Conservation (phyloP, 1,140 invertebrate species). For the Bombus huntii region DNA sequence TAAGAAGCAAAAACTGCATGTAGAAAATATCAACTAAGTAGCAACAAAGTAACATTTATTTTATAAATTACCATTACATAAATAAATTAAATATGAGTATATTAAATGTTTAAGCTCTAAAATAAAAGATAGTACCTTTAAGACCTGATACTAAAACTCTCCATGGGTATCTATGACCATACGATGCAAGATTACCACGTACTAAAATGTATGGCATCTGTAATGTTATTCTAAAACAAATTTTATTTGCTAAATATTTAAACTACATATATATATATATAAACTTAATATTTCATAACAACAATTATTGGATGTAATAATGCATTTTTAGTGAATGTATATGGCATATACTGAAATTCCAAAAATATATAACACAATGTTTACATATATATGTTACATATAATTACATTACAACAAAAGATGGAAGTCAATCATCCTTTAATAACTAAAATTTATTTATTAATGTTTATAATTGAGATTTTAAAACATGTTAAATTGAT, state of each 20-base stretch:
- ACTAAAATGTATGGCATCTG: slow-evolving; percentile 94
- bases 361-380: neutral
- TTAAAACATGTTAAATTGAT: no score
- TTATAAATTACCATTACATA: neutral
- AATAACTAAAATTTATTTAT: no score
- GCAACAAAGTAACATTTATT: neutral
- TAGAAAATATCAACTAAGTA: neutral
- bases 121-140: slow-evolving; percentile 85
- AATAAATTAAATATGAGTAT: slow-evolving; percentile 6
- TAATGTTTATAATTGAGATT: neutral
- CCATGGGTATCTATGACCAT: slow-evolving; percentile 92
- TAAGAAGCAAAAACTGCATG: neutral
- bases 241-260: slow-evolving; percentile 43
- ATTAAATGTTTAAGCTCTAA: neutral
- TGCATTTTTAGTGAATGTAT: neutral
- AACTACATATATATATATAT: neutral
- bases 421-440: neutral
- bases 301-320: neutral
- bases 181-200: slow-evolving; percentile 92
- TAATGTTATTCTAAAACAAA: slow-evolving; percentile 73
- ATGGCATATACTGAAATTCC: neutral
- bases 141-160: slow-evolving; percentile 92
- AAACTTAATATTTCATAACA: neutral
- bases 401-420: neutral
- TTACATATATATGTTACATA: neutral